Evolutionary conservation across 2,888 invertebrate species (phyloP).

Genomic region (Lasioglossum pauxillum): DNA sequence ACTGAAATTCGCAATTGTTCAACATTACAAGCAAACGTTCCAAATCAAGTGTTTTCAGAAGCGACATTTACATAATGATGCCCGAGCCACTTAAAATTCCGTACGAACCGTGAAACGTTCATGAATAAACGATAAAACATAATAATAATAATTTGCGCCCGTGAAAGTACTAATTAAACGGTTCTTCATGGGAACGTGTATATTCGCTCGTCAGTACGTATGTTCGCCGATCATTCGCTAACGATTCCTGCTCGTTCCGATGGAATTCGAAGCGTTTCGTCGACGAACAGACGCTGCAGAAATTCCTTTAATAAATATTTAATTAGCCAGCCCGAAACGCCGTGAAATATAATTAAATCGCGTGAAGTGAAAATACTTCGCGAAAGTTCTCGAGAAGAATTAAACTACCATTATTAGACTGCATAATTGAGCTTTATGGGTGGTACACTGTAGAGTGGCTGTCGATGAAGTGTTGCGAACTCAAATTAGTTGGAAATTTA

Average conservation of each 20-base stretch:
- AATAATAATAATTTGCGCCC: neutral
- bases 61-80: neutral
- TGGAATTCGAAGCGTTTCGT: neutral
- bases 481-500: neutral
- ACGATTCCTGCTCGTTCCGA: neutral
- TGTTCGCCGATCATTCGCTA: neutral
- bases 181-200: neutral
- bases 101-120: neutral
- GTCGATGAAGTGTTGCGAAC: neutral
- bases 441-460: neutral
- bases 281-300: neutral
- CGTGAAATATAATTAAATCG: neutral
- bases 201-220: neutral
- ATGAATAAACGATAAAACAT: neutral
- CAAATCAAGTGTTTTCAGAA: neutral
- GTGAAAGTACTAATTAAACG: neutral
- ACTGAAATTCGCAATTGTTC: no score
- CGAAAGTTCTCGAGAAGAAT: neutral
- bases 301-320: constrained; percentile 5
- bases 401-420: neutral
- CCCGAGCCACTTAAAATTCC: neutral
- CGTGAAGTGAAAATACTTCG: neutral
- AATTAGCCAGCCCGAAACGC: constrained; percentile 3
- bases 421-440: neutral
- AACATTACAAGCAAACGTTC: neutral